A percentile compares a stretch with the other conserved stretches of the same genome.
These are phyloP conservation scores for Syngnathus scovelli DNA, from an alignment of 2,113 vertebrate genomes.

Conservation along the genomic window DNA sequence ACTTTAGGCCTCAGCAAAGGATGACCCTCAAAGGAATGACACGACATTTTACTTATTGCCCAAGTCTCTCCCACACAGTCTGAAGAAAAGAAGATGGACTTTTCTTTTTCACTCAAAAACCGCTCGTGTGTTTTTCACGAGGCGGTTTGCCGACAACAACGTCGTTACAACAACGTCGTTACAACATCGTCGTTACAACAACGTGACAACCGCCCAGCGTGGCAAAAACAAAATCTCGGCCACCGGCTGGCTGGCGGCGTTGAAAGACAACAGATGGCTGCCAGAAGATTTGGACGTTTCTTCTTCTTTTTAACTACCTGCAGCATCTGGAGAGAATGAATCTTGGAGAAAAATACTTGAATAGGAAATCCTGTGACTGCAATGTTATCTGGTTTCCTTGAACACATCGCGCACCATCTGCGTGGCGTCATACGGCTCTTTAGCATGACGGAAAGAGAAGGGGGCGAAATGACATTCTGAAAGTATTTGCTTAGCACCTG, in stretches of 20 bases:
- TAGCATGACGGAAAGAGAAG: background rate
- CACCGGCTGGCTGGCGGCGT: conserved; percentile 20
- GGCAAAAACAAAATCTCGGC: conserved; percentile 16
- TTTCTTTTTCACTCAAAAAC: conserved; percentile 40
- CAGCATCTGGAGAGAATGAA: conserved; percentile 22
- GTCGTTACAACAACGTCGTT: conserved; percentile 25
- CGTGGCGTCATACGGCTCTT: background rate
- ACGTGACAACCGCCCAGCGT: conserved; percentile 27
- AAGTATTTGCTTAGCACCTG: background rate
- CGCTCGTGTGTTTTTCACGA: conserved; percentile 11
- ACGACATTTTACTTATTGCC: background rate
- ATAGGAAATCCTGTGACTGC: conserved; percentile 14
- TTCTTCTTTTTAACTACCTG: conserved; percentile 24
- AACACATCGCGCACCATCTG: conserved; percentile 15
- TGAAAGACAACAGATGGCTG: conserved; percentile 43
- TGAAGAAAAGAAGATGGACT: conserved; percentile 1
- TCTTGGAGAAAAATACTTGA: conserved; percentile 31
- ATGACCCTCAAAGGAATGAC: background rate
- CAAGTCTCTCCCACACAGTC: background rate
- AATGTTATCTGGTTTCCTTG: conserved; percentile 23
- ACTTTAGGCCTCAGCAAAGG: background rate
- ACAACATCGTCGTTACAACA: conserved; percentile 20
- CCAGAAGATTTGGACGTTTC: conserved; percentile 34
- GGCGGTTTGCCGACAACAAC: conserved; percentile 15
- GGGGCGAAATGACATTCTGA: conserved; percentile 2